These are phyloP conservation scores for Hyalella azteca DNA, from an alignment of 2,888 invertebrate genomes.

Conservation along the genomic window DNA sequence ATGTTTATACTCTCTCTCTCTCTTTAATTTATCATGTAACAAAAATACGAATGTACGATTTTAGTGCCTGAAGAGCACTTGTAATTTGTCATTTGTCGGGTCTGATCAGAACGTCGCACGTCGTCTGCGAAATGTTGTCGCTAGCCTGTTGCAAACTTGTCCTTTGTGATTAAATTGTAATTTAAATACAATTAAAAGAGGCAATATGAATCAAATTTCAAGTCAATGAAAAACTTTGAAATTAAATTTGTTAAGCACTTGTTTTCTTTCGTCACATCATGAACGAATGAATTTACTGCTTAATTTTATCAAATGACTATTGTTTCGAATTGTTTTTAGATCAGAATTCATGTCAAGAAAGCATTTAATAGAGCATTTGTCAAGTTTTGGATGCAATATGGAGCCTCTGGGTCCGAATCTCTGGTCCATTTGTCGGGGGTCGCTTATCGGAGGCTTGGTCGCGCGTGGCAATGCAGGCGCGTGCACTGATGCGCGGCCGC, in stretches of 20 bases:
- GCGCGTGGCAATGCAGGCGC: constrained; percentile 11
- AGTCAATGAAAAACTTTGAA: neutral
- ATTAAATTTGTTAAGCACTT: neutral
- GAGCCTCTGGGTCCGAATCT: neutral
- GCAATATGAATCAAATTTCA: neutral
- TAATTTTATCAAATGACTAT: neutral
- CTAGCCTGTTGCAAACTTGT: too few relatives aligned
- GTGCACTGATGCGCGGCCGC: neutral
- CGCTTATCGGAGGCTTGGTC: neutral
- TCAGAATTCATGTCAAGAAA: neutral
- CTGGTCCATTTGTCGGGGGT: constrained; percentile 19
- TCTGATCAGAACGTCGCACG: too few relatives aligned
- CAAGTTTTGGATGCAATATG: neutral
- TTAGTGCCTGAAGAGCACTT: neutral
- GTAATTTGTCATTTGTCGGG: too few relatives aligned
- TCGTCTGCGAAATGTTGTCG: too few relatives aligned
- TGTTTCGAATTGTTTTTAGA: neutral
- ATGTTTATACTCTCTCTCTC: too few relatives aligned
- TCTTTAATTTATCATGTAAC: neutral
- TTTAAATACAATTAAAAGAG: too few relatives aligned
- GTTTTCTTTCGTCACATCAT: neutral
- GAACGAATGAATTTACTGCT: too few relatives aligned
- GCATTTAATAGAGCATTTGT: neutral
- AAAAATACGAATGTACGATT: neutral
- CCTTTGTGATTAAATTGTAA: too few relatives aligned